Evolutionary conservation across 2,888 invertebrate genomes (phyloP), one percentile per base, ranked within the genome.

Genomic region (Drosophila borborema): DNA sequence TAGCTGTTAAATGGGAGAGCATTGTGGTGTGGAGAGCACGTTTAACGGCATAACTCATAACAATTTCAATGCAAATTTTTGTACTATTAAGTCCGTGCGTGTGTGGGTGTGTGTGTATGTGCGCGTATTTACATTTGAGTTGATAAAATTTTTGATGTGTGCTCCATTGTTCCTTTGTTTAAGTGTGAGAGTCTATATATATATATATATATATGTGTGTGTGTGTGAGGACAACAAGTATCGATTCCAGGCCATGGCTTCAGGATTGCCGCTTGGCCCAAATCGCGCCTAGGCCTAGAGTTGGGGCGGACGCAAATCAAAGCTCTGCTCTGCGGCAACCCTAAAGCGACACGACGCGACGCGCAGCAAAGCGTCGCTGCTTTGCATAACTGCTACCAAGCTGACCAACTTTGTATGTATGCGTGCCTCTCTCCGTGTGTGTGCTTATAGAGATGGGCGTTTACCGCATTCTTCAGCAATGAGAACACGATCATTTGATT

Each of bases 21-120:
- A 23, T 3, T 7, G 51, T 20, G 40, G 38, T 40, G 45, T 43
- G 49, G 18, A 59, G 64, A 63, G 64, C 40, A 60, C 81, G 80
- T 82, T 82, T 80, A 61, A 80, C 70, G 80, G 75, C 88, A 88
- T 84, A 85, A 77, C 84, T 86, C 89, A 85, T 86, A 70, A 86
- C 84, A 81, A 89, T 85, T 85, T 81, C 85, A 81, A 85, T 85
- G 85, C 89, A 89, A 85, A 89, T 86, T 83, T 81, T 65, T 77
- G 51, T 64, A 55, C 72, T 67, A 74, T 79, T 70, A 70, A 54
- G 34, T 34, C 53, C n/a, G 54, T 20, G 60, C 16, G 40, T 23
- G 45, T 46, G 58, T 60, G 48, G 36, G 31, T 41, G 31, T n/a
- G 58, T 62, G 79, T 46, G 64, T 28, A 28, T 62, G 49, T 65